Evolutionary conservation across 1,140 invertebrate species (phyloP).

Genomic region (Pantala flavescens): DNA sequence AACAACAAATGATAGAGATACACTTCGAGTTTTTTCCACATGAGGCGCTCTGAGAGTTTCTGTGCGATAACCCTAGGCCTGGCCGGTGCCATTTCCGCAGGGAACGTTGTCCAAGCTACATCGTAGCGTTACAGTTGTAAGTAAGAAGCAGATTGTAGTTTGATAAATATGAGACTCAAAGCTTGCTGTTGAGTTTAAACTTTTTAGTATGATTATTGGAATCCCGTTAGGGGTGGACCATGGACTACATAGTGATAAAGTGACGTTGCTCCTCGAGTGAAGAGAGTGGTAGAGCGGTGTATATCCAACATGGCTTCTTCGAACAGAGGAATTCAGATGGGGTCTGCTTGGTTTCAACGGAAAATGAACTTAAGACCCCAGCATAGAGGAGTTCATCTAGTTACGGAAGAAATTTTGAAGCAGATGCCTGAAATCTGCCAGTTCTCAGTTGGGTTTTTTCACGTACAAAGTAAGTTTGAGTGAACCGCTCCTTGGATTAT

Average conservation of each 20-base stretch:
- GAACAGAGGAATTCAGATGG: constrained; percentile 76
- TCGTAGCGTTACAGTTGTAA: no score
- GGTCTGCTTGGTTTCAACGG: constrained; percentile 92
- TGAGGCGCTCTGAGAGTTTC: no score
- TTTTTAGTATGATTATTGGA: background rate
- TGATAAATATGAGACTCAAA: no score
- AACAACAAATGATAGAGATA: no score
- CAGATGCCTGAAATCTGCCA: constrained; percentile 85
- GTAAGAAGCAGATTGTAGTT: no score
- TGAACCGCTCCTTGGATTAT: background rate
- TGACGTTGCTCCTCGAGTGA: background rate
- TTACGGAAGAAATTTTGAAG: constrained; percentile 88
- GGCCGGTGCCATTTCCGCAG: no score
- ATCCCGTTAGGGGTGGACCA: background rate
- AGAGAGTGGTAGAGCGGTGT: background rate
- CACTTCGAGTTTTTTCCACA: no score
- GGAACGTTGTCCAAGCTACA: no score
- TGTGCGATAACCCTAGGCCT: no score
- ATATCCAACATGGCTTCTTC: constrained; percentile 65
- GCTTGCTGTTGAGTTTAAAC: no score
- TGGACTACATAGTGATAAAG: background rate
- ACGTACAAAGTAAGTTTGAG: constrained; percentile 80
- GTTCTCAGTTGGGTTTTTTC: constrained; percentile 87
- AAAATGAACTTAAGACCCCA: constrained; percentile 90
- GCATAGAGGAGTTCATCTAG: constrained; percentile 86